Percentiles rank a stretch among this genome's conserved stretches.
Evolutionary conservation across 2,888 invertebrate species (phyloP).

Genomic region (Alcis repandata): DNA sequence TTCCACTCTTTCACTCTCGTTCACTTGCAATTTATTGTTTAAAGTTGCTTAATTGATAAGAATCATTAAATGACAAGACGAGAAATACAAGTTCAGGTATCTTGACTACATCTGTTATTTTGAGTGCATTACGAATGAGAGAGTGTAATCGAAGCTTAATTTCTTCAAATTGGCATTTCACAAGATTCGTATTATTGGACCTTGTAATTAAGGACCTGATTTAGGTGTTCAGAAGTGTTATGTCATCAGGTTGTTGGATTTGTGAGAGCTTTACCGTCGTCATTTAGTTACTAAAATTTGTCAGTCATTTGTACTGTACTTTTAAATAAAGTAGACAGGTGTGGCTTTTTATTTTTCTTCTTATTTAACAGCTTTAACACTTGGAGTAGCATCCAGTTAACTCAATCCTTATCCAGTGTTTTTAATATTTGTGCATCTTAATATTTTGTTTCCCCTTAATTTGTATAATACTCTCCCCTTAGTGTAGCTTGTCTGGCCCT

Average conservation of each 20-base stretch:
- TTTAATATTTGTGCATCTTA: too few relatives aligned
- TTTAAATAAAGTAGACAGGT: not conserved
- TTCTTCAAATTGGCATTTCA: slow-evolving; percentile 12
- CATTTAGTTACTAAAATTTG: not conserved
- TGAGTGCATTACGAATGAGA: slow-evolving; percentile 20
- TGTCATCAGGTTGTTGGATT: not conserved
- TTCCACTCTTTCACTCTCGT: slow-evolving; percentile 40
- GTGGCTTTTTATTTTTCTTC: not conserved
- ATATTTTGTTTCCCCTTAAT: too few relatives aligned
- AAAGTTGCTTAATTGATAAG: slow-evolving; percentile 39
- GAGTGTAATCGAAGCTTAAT: slow-evolving; percentile 18
- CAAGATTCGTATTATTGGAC: not conserved
- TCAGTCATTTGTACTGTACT: not conserved
- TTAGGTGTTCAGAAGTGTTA: not conserved
- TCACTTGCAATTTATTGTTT: slow-evolving; percentile 43
- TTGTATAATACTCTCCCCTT: too few relatives aligned
- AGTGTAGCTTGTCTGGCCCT: too few relatives aligned
- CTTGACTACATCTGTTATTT: slow-evolving; percentile 30
- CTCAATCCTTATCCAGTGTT: too few relatives aligned
- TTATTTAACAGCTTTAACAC: too few relatives aligned
- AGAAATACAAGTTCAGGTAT: slow-evolving; percentile 37
- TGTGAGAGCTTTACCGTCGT: not conserved
- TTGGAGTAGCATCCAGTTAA: too few relatives aligned
- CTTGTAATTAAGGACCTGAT: not conserved
- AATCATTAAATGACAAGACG: slow-evolving; percentile 32